Percentiles rank a stretch among this genome's conserved stretches.
Conservation (phyloP, 2,113 vertebrate species). For the Centrocercus urophasianus region DNA sequence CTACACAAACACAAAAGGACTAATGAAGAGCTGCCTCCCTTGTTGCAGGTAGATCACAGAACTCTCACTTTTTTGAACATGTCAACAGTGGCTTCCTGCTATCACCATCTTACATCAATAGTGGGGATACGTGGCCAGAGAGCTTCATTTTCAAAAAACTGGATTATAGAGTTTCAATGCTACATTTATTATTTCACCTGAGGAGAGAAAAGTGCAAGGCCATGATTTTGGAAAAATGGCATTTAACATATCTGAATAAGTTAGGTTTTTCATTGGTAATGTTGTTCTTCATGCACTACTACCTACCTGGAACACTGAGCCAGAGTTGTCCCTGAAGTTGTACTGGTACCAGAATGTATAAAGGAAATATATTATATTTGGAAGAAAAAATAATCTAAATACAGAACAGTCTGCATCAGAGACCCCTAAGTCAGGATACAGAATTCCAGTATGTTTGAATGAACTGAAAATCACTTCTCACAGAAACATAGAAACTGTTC, state of each 20-base stretch:
- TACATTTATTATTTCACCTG: not conserved
- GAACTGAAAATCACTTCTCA: not conserved
- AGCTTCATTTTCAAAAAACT: conserved; percentile 20
- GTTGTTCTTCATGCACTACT: not conserved
- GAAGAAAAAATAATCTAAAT: not conserved
- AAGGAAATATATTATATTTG: not conserved
- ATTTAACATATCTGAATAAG: not conserved
- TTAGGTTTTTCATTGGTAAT: not conserved
- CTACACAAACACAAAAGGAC: conserved; percentile 23
- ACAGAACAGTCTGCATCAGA: not conserved
- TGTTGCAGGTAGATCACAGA: conserved; percentile 57
- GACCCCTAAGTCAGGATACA: not conserved
- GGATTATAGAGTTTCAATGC: not conserved
- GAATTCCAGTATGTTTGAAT: not conserved
- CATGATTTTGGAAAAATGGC: not conserved
- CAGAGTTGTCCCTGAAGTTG: not conserved
- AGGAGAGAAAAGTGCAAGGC: not conserved
- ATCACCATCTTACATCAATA: not conserved
- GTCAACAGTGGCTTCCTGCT: not conserved
- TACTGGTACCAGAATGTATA: not conserved
- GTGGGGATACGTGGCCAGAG: not conserved
- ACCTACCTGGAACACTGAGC: not conserved
- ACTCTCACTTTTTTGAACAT: not conserved
- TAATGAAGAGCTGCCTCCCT: conserved; percentile 22
- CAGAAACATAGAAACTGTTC: not conserved